phyloP scores from a whole-genome alignment of 2,113 vertebrate genomes.

The Jacana jacana region DNA sequence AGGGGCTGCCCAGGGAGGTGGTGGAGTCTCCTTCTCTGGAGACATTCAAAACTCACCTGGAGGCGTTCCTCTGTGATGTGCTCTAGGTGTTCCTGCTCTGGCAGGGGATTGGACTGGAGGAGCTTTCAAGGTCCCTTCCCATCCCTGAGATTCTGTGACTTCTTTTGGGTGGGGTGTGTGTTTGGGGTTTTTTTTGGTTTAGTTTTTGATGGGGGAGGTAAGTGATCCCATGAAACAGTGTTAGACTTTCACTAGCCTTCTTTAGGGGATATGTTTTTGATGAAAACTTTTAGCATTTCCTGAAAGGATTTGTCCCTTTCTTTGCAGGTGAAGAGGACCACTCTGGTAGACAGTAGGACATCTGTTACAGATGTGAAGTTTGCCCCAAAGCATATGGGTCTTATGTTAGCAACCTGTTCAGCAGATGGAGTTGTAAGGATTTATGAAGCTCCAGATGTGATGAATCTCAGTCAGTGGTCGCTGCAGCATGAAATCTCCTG shows the following conservation, averaged over 20 bases:
- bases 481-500: slow-evolving; percentile 97
- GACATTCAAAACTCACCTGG: too few species aligned
- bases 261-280: not conserved
- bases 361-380: slow-evolving; percentile 99
- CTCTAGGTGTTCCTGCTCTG: too few species aligned
- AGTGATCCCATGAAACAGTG: not conserved
- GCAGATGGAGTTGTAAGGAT: slow-evolving; percentile 95
- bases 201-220: not conserved
- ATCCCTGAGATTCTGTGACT: too few species aligned
- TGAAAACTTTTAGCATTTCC: not conserved
- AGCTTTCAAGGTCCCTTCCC: too few species aligned
- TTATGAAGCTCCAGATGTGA: slow-evolving; percentile 96
- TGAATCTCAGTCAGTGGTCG: slow-evolving; percentile 99
- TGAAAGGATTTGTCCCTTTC: not conserved
- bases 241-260: not conserved
- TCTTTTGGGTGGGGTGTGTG: too few species aligned
- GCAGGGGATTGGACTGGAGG: too few species aligned
- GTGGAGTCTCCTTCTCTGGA: too few species aligned
- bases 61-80: too few species aligned
- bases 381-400: slow-evolving; percentile 97
- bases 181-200: too few species aligned
- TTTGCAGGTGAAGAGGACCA: slow-evolving; percentile 95
- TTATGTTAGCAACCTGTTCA: slow-evolving; percentile 96
- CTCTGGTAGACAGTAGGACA: slow-evolving; percentile 95
- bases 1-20: too few species aligned